These are phyloP conservation scores for Agrypnia vestita DNA, from an alignment of 1,140 invertebrate genomes.

Conservation along the genomic window DNA sequence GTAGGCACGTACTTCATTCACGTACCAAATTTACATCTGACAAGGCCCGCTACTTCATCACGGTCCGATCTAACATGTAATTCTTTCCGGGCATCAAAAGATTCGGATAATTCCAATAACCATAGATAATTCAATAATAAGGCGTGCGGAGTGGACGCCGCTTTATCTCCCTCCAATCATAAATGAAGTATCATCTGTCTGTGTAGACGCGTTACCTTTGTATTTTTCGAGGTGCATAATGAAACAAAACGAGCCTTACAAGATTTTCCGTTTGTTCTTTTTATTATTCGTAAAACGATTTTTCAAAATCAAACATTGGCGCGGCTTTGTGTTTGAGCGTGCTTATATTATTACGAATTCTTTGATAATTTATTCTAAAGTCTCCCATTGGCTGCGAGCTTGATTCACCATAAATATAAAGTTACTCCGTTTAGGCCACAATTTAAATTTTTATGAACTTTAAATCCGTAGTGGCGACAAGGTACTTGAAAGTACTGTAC, in stretches of 20 bases:
- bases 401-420: too few species aligned
- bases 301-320: too few species aligned
- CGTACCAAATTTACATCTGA: neutral
- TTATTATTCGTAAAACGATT: too few species aligned
- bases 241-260: conserved; percentile 8
- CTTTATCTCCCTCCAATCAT: conserved; percentile 26
- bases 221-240: neutral
- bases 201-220: neutral
- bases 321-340: too few species aligned
- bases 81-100: conserved; percentile 37
- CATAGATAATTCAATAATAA: conserved; percentile 49
- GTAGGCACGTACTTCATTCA: neutral
- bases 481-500: too few species aligned
- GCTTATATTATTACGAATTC: too few species aligned
- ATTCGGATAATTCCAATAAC: conserved; percentile 46
- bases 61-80: conserved; percentile 2
- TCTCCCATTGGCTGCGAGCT: too few species aligned
- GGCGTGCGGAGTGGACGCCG: conserved; percentile 31
- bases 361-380: too few species aligned
- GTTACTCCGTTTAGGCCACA: too few species aligned
- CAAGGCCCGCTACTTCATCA: neutral
- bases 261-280: neutral
- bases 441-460: too few species aligned
- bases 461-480: too few species aligned
- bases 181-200: neutral